Evolutionary conservation across 2,888 invertebrate species (phyloP), one percentile per base, ranked within the genome.

Genomic region (Yponomeuta plumbellus): DNA sequence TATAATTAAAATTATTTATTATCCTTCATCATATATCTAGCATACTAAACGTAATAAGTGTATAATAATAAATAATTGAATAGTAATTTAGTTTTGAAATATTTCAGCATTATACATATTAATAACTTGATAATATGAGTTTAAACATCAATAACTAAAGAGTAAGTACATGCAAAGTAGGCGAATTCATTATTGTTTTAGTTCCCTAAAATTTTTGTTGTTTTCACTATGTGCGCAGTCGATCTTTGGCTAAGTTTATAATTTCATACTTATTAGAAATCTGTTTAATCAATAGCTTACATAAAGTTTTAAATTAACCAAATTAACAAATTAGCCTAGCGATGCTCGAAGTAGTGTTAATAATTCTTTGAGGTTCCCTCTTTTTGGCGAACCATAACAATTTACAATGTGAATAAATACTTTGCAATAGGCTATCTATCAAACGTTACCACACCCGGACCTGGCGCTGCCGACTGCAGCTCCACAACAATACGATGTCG

Each of bases 1-100:
- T 92, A 92, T 92, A 91, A 91, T 92, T 92, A 92, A 92, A 92
- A 92, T 92, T 92, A 92, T 92, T 92, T 92, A 92, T 92, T 92
- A 92, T 92, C 91, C 83, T 91, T 90, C 92, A 87, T 92, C 89
- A 91, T 92, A 92, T 88, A 86, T 89, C 92, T 92, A 92, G 91
- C 91, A 91, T 91, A 91, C 92, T 92, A 91, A 92, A 92, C 91
- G 86, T 92, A 92, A 92, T 91, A 91, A 91, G 88, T 92, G 91
- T 91, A 91, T 91, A 91, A 91, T 88, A 87, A 88, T 88, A 90
- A 90, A 91, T 91, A 91, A 91, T 91, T 90, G 90, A 90, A 90
- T 91, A 89, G 83, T 90, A 86, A 88, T 89, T 91, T 89, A 90
- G 84, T 87, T 88, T 86, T 82, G 83, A 89, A 91, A 87, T 86